Percentiles rank a stretch among this genome's conserved stretches.
phyloP scores from a whole-genome alignment of 2,797 vertebrate species.

The Pseudotriccus pelzelni region DNA sequence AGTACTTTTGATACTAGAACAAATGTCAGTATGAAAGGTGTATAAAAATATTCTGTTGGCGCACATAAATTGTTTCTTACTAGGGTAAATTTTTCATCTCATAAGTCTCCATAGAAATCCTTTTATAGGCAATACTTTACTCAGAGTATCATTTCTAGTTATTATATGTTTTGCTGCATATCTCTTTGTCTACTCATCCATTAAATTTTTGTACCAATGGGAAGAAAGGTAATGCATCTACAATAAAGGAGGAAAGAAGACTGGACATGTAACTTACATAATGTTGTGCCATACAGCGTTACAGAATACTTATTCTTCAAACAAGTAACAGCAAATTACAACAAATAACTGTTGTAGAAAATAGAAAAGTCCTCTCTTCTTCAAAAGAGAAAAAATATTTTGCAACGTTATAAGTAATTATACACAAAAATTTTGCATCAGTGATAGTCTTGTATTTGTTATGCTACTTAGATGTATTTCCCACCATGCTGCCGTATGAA shows the following conservation, averaged over 20 bases:
- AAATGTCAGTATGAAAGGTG: not conserved
- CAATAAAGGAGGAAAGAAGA: not conserved
- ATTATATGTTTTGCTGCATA: not conserved
- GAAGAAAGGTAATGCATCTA: not conserved
- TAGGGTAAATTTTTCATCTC: not conserved
- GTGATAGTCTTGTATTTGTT: not conserved
- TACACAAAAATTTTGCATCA: not conserved
- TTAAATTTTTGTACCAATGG: not conserved
- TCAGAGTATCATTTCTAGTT: not conserved
- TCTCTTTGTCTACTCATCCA: not conserved
- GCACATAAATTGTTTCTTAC: not conserved
- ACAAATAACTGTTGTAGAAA: not conserved
- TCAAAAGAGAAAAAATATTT: not conserved
- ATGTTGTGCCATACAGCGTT: not conserved
- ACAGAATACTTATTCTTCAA: not conserved
- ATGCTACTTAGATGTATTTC: not conserved
- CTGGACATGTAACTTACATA: not conserved
- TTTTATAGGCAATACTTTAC: not conserved
- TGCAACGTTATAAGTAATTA: not conserved
- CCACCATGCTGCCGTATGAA: not conserved
- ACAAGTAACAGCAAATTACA: not conserved
- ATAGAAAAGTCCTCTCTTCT: not conserved
- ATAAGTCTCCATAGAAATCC: not conserved
- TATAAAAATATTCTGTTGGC: not conserved
- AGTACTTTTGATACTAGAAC: not conserved